Evolutionary conservation across 2,113 vertebrate genomes (phyloP).

Genomic region (Psophia crepitans): DNA sequence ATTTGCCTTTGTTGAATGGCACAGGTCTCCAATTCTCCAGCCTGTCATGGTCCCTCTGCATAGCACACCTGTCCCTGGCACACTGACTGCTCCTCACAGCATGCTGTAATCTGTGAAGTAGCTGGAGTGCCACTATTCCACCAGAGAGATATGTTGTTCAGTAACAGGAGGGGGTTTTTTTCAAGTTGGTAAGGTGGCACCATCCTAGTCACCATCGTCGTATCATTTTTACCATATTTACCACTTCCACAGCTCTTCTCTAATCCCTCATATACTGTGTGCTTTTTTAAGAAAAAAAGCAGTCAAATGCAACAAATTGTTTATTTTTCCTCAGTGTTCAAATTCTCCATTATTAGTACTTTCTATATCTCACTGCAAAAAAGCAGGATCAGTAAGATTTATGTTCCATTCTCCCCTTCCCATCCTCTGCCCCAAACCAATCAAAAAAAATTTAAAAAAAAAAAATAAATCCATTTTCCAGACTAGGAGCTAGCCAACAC

Average conservation of each 20-base stretch:
- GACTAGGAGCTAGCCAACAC: not conserved
- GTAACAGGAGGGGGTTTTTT: rapidly evolving
- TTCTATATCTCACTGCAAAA: not conserved
- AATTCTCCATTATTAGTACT: not conserved
- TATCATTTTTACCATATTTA: not conserved
- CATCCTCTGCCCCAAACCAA: too few relatives aligned
- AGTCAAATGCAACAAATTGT: not conserved
- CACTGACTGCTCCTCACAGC: not conserved
- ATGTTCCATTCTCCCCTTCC: not conserved
- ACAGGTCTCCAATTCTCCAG: rapidly evolving
- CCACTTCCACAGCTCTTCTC: not conserved
- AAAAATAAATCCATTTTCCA: not conserved
- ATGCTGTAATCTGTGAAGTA: not conserved
- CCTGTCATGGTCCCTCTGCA: not conserved
- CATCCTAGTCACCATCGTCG: not conserved
- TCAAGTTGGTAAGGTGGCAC: not conserved
- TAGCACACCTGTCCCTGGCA: rapidly evolving
- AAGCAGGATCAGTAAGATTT: not conserved
- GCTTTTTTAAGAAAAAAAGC: not conserved
- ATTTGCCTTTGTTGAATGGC: not conserved
- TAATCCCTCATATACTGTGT: not conserved
- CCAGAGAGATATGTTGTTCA: not conserved
- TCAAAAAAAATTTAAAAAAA: not conserved
- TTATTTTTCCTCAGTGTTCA: not conserved
- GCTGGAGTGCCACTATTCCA: not conserved